Evolutionary conservation across 2,113 vertebrate genomes (phyloP).

Genomic region (Sturnus vulgaris): DNA sequence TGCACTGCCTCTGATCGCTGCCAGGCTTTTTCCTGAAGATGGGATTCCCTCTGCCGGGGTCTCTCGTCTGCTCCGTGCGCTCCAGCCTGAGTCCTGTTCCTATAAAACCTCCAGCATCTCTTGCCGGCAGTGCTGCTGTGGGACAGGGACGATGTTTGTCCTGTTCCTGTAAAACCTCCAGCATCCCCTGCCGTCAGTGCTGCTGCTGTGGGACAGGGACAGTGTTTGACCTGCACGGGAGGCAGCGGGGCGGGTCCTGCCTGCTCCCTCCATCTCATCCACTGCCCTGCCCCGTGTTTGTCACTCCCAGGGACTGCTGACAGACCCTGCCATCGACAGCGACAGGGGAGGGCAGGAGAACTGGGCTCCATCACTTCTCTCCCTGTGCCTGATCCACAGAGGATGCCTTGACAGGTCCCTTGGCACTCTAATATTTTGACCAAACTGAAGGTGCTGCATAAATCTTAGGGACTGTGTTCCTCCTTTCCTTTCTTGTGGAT

Average conservation of each 20-base stretch:
- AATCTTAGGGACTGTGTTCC: not conserved
- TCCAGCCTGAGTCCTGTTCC: not conserved
- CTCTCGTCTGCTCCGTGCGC: not conserved
- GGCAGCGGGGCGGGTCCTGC: not conserved
- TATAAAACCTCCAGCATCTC: too few relatives aligned
- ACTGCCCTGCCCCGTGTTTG: fast-evolving
- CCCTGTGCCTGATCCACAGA: not conserved
- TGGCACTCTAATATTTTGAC: not conserved
- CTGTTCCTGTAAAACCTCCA: too few relatives aligned
- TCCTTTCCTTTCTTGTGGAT: not conserved
- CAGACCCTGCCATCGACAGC: not conserved
- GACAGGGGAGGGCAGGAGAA: not conserved
- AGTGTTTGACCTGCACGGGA: not conserved
- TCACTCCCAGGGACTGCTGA: fast-evolving
- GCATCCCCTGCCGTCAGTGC: not conserved
- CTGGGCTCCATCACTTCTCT: fast-evolving
- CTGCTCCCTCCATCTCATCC: not conserved
- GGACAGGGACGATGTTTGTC: not conserved
- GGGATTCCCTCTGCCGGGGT: not conserved
- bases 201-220: not conserved
- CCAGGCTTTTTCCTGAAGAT: not conserved
- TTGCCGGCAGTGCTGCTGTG: not conserved
- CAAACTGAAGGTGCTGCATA: not conserved
- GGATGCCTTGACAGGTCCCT: not conserved
- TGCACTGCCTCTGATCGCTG: not conserved